phyloP scores from a whole-genome alignment of 2,797 vertebrate genomes.

The Petrocephalus schoutedeni region DNA sequence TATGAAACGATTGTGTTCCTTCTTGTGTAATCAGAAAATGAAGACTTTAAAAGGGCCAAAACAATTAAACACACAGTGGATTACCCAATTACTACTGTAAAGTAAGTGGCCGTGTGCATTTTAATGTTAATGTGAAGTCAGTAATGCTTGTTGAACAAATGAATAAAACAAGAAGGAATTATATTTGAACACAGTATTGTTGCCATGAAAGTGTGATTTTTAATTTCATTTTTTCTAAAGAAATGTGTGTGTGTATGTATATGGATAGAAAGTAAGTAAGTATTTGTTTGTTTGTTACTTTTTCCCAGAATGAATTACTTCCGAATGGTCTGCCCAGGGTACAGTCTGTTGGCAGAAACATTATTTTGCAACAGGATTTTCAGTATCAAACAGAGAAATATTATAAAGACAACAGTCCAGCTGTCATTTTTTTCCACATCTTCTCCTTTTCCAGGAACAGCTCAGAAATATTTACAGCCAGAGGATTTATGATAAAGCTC shows the following conservation, averaged over 20 bases:
- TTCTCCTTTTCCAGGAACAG: not conserved
- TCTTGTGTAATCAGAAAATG: too few relatives aligned
- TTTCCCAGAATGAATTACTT: not conserved
- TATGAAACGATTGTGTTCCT: too few relatives aligned
- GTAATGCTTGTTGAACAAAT: not conserved
- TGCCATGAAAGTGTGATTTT: not conserved
- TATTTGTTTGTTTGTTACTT: not conserved
- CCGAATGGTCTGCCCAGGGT: not conserved
- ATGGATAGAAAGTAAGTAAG: slow-evolving; percentile 31
- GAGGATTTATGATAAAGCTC: not conserved
- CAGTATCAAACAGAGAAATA: not conserved
- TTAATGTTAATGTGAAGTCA: not conserved
- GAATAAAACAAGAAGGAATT: not conserved
- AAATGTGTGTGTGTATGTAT: slow-evolving; percentile 9
- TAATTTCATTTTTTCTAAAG: slow-evolving; percentile 22
- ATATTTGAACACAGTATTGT: not conserved
- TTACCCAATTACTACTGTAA: too few relatives aligned
- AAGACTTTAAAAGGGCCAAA: too few relatives aligned
- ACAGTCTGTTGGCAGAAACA: not conserved
- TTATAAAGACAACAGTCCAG: not conserved
- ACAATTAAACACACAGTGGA: too few relatives aligned
- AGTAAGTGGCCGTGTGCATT: too few relatives aligned
- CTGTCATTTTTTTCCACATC: not conserved
- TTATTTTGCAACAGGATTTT: not conserved
- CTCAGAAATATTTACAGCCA: not conserved